Evolutionary conservation across 2,113 vertebrate genomes (phyloP).

Genomic region (Aegypius monachus): DNA sequence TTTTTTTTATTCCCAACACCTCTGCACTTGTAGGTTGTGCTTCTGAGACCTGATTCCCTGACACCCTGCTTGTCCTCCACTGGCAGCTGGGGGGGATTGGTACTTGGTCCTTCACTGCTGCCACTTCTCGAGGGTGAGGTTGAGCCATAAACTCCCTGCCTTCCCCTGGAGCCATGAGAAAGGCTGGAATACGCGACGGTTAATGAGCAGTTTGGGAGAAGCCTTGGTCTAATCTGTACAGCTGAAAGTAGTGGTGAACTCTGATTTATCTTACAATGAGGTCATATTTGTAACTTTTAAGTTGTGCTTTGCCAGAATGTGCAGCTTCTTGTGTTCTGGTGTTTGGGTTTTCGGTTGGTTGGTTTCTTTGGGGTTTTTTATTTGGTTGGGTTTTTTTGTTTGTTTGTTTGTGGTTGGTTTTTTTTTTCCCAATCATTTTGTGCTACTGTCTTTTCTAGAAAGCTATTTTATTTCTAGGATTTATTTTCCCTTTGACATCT

Average conservation of each 20-base stretch:
- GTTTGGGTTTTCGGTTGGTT: neutral
- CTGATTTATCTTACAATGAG: neutral
- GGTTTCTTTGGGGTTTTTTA: neutral
- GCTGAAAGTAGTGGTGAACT: neutral
- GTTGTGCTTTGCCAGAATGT: neutral
- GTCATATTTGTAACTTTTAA: neutral
- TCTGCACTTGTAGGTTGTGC: neutral
- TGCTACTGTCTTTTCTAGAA: neutral
- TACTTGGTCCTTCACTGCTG: neutral
- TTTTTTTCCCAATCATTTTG: neutral
- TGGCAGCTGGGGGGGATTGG: neutral
- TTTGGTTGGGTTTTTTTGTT: neutral
- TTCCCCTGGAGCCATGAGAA: neutral
- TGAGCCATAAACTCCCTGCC: neutral
- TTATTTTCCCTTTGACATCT: slow-evolving; percentile 1
- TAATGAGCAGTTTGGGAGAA: neutral
- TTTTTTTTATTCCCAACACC: neutral
- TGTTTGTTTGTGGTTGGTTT: neutral
- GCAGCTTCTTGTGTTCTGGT: neutral
- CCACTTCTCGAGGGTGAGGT: neutral
- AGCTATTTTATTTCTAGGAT: neutral
- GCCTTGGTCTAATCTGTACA: neutral
- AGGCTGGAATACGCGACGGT: neutral
- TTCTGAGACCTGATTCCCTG: neutral
- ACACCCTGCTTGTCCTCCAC: neutral